phyloP scores from a whole-genome alignment of 2,888 invertebrate species.

The Synanthedon formicaeformis region DNA sequence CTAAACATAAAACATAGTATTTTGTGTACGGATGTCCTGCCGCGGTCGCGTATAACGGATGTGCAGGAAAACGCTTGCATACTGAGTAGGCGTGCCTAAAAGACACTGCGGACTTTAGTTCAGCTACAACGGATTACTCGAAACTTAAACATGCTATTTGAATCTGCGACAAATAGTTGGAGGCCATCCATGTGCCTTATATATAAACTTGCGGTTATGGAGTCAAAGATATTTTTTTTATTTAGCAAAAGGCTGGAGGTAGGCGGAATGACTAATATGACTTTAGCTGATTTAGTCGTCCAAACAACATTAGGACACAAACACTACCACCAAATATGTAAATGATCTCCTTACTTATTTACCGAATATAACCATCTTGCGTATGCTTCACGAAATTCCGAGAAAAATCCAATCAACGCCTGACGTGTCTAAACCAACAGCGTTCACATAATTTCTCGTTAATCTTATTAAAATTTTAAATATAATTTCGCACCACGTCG shows the following conservation, averaged over 20 bases:
- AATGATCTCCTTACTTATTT: too few relatives aligned
- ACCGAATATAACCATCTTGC: neutral
- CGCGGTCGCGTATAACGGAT: conserved; percentile 66
- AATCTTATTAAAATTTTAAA: conserved; percentile 61
- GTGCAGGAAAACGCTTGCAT: conserved; percentile 68
- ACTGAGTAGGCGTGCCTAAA: conserved; percentile 69
- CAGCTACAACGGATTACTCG: conserved; percentile 62
- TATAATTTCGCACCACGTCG: conserved; percentile 30
- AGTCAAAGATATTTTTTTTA: too few relatives aligned
- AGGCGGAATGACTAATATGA: too few relatives aligned
- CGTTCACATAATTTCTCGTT: conserved; percentile 20
- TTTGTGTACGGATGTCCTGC: conserved; percentile 67
- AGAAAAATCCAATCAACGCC: conserved; percentile 14
- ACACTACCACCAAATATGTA: too few relatives aligned
- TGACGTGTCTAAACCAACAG: conserved; percentile 12
- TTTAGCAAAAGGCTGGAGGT: too few relatives aligned
- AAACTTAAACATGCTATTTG: conserved; percentile 63
- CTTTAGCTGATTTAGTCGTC: too few relatives aligned
- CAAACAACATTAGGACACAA: too few relatives aligned
- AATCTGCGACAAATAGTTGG: conserved; percentile 51
- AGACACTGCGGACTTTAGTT: conserved; percentile 67
- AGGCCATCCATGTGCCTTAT: neutral
- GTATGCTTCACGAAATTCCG: neutral
- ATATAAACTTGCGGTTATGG: too few relatives aligned
- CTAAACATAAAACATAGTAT: conserved; percentile 60